Evolutionary conservation across 2,113 vertebrate species (phyloP).

Genomic region (Ciconia maguari): DNA sequence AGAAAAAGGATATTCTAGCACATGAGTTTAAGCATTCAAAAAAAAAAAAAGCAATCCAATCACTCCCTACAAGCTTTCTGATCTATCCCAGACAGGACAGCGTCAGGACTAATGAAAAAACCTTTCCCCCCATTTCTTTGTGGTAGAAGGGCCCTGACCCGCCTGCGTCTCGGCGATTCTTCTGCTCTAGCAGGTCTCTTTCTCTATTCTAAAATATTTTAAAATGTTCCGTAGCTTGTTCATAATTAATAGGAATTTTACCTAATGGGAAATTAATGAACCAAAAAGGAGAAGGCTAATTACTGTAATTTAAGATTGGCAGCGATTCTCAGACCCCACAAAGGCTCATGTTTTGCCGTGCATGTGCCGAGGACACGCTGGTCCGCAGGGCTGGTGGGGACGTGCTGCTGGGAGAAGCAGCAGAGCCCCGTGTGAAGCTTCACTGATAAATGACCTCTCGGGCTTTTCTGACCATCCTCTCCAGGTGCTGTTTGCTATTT

Average conservation of each 20-base stretch:
- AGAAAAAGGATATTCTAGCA: background rate
- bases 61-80: background rate
- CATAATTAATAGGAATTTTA: slow-evolving; percentile 59
- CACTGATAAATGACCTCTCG: background rate
- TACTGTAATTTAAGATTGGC: slow-evolving; percentile 47
- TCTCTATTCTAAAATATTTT: background rate
- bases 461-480: background rate
- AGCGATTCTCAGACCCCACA: slow-evolving; percentile 4
- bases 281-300: slow-evolving; percentile 50
- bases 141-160: background rate
- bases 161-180: rapidly evolving
- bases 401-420: rapidly evolving
- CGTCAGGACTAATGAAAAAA: background rate
- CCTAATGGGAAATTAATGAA: slow-evolving; percentile 61
- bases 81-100: background rate
- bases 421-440: background rate
- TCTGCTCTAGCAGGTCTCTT: background rate
- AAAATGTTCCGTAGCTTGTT: slow-evolving; percentile 9
- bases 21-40: background rate
- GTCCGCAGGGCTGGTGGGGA: background rate
- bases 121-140: background rate
- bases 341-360: background rate
- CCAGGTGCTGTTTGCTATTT: background rate
- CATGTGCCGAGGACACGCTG: background rate
- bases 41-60: background rate